Base-by-base conservation (phyloP, 2,888 invertebrate genomes). In the Ornithoptera alexandrae region DNA sequence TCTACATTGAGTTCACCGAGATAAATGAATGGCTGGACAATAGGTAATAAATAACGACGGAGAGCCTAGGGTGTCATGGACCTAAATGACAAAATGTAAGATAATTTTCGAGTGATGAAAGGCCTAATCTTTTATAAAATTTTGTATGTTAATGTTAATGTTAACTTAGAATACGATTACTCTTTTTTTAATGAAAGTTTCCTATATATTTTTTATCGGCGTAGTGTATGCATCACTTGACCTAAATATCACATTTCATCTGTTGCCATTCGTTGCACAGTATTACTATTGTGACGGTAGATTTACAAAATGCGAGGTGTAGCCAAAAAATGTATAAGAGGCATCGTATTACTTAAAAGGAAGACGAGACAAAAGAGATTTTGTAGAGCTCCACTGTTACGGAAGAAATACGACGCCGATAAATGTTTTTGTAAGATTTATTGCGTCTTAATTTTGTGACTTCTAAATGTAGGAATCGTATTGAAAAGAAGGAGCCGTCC, bases 1-100 rank as follows among this genome's bases (percentile, higher is more conserved):
- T 89, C 88, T 89, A 90, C 91, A 92, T 92, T 92, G 90, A 92
- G 91, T 90, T 91, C 92, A 90, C 88, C 89, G 89, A 91, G 92
- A 92, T 92, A 90, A 92, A 92, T 92, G 91, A 92, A 91, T 91
- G 90, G 90, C 86, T 89, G 84, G 88, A 92, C 92, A 92, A 92
- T 91, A 92, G 92, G 90, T 92, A 90, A 92, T 91, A 92, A 92
- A 92, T 92, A 90, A 91, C 91, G 81, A 89, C 89, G 88, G 89
- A 90, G 90, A 90, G 88, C 84, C 30, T 85, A 82, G 86, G 85
- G 86, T 30, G 63, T 24, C 50, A 42, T 24, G 24, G 39, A 42
- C 20, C 39, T 60, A 67, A 67, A 30, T 61, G 36, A 17, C 30
- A 64, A 56, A 64, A 53, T 64, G 20, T 53, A n/a, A 30, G 30